Percentiles rank a stretch among this genome's conserved stretches.
These are phyloP conservation scores for Onychomys torridus DNA, from an alignment of 2,797 vertebrate genomes.

Conservation along the genomic window DNA sequence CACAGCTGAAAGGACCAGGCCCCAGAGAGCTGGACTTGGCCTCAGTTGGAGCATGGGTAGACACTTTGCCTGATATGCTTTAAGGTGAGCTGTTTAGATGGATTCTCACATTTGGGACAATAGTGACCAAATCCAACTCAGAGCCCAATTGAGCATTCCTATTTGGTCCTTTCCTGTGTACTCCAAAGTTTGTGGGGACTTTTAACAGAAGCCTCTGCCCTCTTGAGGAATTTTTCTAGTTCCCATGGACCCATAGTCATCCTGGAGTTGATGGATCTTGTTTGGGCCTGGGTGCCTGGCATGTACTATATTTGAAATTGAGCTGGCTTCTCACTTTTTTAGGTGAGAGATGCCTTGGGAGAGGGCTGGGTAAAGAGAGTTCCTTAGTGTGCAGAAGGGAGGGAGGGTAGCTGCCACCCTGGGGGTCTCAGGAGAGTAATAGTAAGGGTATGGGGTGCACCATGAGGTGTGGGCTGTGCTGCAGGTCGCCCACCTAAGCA, in stretches of 20 bases:
- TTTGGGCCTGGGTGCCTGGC: neutral
- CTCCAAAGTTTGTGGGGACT: neutral
- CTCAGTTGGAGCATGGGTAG: neutral
- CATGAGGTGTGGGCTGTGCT: fast-evolving
- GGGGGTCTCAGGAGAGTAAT: neutral
- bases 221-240: neutral
- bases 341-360: neutral
- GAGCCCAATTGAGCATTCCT: fast-evolving
- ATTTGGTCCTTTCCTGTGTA: neutral
- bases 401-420: no score
- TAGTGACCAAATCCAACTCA: neutral
- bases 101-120: neutral
- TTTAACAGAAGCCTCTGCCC: neutral
- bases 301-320: neutral
- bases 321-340: neutral
- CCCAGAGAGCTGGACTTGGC: neutral
- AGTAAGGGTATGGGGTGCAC: neutral
- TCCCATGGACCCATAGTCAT: fast-evolving
- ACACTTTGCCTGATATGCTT: neutral
- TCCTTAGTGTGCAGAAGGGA: neutral
- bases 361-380: neutral
- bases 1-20: neutral
- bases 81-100: neutral
- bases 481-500: fast-evolving
- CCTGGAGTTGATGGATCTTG: neutral